Evolutionary conservation across 1,140 invertebrate genomes (phyloP).

Genomic region (Drosophila pseudoobscura): DNA sequence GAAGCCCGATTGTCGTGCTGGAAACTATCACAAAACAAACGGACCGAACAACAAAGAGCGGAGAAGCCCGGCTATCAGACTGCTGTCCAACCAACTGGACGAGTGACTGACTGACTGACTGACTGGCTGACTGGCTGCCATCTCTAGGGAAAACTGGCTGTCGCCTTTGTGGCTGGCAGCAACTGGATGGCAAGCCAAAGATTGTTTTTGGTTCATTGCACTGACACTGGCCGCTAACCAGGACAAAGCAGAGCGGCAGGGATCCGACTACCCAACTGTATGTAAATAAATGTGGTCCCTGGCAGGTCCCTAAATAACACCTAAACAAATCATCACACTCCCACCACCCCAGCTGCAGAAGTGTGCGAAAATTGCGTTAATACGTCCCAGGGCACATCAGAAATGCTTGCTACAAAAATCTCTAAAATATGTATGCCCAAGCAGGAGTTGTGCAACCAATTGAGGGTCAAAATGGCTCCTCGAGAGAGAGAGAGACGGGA

Average conservation of each 20-base stretch:
- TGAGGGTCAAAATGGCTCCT: neutral
- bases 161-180: constrained; percentile 31
- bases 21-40: constrained; percentile 16
- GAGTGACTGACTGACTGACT: constrained; percentile 26
- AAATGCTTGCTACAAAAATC: constrained; percentile 27
- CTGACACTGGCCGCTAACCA: constrained; percentile 64
- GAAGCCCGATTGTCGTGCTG: constrained; percentile 23
- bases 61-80: constrained; percentile 36
- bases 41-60: constrained; percentile 11
- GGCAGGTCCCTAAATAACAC: constrained; percentile 22
- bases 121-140: constrained; percentile 21
- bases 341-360: neutral
- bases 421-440: constrained; percentile 33
- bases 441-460: constrained; percentile 8
- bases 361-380: constrained; percentile 49
- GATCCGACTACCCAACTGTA: too few species aligned
- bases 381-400: constrained; percentile 19
- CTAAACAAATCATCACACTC: constrained; percentile 36
- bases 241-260: constrained; percentile 21
- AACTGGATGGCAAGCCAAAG: constrained; percentile 34
- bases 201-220: constrained; percentile 74
- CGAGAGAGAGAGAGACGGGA: too few species aligned
- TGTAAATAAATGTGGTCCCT: too few species aligned
- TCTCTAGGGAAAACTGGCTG: constrained; percentile 34
- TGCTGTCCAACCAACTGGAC: constrained; percentile 36